These are phyloP conservation scores for Cotesia chilonis DNA, from an alignment of 1,140 invertebrate genomes.

Conservation along the genomic window DNA sequence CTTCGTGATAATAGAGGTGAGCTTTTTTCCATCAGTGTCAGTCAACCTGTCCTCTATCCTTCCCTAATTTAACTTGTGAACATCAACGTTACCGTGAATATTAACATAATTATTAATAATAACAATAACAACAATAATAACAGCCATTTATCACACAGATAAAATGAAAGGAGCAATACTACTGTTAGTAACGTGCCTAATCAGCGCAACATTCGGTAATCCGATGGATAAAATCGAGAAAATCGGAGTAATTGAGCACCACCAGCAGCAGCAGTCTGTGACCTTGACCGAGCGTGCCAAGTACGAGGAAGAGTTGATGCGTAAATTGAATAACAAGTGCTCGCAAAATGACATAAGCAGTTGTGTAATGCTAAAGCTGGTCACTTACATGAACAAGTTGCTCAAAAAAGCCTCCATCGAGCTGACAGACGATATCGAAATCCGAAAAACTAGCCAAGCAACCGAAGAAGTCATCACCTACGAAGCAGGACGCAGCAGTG, in stretches of 20 bases:
- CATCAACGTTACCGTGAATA: no score
- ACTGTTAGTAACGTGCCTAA: conserved; percentile 45
- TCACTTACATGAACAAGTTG: conserved; percentile 82
- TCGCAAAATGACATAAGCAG: conserved; percentile 77
- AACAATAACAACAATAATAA: no score
- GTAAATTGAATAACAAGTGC: conserved; percentile 79
- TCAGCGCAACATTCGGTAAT: conserved; percentile 51
- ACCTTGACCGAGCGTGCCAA: conserved; percentile 60
- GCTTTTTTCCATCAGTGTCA: neutral
- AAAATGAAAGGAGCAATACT: conserved; percentile 55
- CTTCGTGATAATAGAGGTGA: neutral
- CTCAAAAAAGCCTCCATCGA: conserved; percentile 81
- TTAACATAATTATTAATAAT: no score
- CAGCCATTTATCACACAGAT: neutral
- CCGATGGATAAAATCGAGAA: conserved; percentile 63
- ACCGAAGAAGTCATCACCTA: conserved; percentile 59
- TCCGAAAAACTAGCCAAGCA: conserved; percentile 74
- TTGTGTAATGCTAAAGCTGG: conserved; percentile 81
- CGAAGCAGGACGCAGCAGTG: conserved; percentile 58
- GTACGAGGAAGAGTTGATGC: conserved; percentile 74
- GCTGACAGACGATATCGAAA: conserved; percentile 77
- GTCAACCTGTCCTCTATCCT: no score
- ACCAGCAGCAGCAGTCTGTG: conserved; percentile 51
- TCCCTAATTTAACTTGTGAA: no score
- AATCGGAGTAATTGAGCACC: conserved; percentile 52